Percentiles rank a stretch among this genome's conserved stretches.
Conservation (phyloP, 37 sponge, comb jelly and placozoan genomes). For the Crambe crambe region DNA sequence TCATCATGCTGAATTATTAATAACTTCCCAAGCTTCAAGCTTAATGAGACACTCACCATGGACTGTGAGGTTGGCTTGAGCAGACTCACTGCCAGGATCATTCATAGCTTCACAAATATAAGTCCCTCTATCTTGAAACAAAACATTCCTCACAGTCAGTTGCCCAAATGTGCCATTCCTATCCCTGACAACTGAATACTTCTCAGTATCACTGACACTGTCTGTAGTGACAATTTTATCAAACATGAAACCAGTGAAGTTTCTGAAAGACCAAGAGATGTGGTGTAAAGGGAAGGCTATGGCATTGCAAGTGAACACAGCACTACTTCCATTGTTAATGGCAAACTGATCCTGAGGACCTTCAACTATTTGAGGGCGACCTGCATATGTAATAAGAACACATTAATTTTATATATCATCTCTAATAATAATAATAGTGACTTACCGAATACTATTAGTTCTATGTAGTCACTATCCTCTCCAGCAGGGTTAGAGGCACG, state of each 20-base stretch:
- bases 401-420: not conserved
- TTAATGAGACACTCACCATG: constrained; percentile 79
- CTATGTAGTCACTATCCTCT: constrained; percentile 2
- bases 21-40: too few species aligned
- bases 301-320: constrained; percentile 43
- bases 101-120: constrained; percentile 61
- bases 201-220: not conserved
- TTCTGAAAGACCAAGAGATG: constrained; percentile 46
- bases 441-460: constrained; percentile 57
- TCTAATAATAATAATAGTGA: not conserved
- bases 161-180: constrained; percentile 33
- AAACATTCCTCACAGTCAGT: constrained; percentile 42
- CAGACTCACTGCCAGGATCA: constrained; percentile 5
- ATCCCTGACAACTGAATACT: constrained; percentile 18
- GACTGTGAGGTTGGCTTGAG: constrained; percentile 51
- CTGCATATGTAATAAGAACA: constrained; percentile 31
- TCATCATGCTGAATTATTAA: too few species aligned
- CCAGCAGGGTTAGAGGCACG: constrained; percentile 67
- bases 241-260: not conserved
- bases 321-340: constrained; percentile 36
- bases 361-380: constrained; percentile 47
- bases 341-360: constrained; percentile 30
- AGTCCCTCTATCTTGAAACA: constrained; percentile 59
- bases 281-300: constrained; percentile 51
- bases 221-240: constrained; percentile 7